Evolutionary conservation across 2,888 invertebrate species (phyloP).

Genomic region (Hydrotaea diabolus): DNA sequence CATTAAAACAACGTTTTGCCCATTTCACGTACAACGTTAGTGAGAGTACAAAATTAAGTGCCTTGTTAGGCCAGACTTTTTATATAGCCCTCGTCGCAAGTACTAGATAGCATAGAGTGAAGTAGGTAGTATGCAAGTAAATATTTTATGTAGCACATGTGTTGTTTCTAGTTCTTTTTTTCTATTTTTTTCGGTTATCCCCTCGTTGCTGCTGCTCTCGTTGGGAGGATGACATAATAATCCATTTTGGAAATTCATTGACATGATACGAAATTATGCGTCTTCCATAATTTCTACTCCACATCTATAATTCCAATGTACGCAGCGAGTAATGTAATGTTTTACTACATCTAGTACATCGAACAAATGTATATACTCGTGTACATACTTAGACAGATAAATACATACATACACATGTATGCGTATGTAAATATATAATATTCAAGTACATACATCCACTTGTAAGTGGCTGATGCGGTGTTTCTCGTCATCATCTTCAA

Average conservation of each 20-base stretch:
- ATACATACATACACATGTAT: not conserved
- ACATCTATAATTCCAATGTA: not conserved
- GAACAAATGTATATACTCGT: not conserved
- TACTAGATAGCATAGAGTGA: not conserved
- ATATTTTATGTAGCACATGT: slow-evolving; percentile 42
- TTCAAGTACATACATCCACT: not conserved
- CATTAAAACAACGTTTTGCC: too few relatives aligned
- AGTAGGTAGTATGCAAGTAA: slow-evolving; percentile 16
- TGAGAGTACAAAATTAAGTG: too few relatives aligned
- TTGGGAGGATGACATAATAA: slow-evolving; percentile 57
- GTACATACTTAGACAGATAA: not conserved
- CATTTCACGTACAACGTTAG: too few relatives aligned
- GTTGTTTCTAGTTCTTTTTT: not conserved
- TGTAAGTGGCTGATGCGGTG: slow-evolving; percentile 39
- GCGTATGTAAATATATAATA: too few relatives aligned
- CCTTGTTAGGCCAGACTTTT: not conserved
- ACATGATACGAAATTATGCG: slow-evolving; percentile 42
- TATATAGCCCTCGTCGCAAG: not conserved
- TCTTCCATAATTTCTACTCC: slow-evolving; percentile 12
- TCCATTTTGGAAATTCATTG: slow-evolving; percentile 64
- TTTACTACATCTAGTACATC: not conserved
- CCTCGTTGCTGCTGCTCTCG: not conserved
- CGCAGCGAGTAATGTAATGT: not conserved
- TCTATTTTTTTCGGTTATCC: slow-evolving; percentile 28
- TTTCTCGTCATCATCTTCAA: slow-evolving; percentile 6